Evolutionary conservation across 1,140 invertebrate genomes (phyloP).

Genomic region (Lasioglossum baleicum): DNA sequence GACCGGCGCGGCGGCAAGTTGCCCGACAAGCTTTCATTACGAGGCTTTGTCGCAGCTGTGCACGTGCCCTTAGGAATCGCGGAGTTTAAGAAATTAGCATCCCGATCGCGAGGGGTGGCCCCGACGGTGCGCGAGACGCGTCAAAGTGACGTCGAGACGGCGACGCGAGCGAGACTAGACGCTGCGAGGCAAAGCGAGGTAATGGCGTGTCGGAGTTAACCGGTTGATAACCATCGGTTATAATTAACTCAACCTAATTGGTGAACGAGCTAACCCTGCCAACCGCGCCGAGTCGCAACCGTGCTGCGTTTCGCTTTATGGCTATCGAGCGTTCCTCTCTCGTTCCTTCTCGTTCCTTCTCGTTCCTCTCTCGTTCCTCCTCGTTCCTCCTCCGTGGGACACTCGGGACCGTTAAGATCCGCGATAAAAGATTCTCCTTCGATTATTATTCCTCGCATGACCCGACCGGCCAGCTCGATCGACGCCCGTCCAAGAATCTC

Average conservation of each 20-base stretch:
- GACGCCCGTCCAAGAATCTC: neutral
- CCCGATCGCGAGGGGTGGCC: constrained; percentile 1
- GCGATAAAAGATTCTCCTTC: no score
- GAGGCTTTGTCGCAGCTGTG: neutral
- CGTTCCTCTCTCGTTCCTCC: neutral
- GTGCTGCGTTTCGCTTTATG: constrained; percentile 40
- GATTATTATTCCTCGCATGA: no score
- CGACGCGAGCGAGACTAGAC: constrained; percentile 5
- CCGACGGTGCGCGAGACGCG: constrained; percentile 9
- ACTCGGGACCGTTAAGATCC: no score
- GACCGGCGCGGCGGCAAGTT: neutral
- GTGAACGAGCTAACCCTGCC: constrained; percentile 77
- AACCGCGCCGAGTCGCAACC: constrained; percentile 59
- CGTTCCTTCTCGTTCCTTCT: no score
- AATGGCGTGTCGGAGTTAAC: constrained; percentile 81
- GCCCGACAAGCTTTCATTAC: constrained; percentile 7
- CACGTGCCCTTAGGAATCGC: neutral
- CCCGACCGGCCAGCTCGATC: no score
- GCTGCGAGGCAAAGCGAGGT: constrained; percentile 74
- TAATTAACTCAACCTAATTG: constrained; percentile 80
- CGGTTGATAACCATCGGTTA: constrained; percentile 81
- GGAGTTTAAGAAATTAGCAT: constrained; percentile 39
- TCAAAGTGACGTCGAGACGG: constrained; percentile 47
- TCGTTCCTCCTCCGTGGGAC: no score
- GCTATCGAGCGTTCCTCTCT: constrained; percentile 25